Evolutionary conservation across 2,888 invertebrate species (phyloP).

Genomic region (Aphidoletes aphidimyza): DNA sequence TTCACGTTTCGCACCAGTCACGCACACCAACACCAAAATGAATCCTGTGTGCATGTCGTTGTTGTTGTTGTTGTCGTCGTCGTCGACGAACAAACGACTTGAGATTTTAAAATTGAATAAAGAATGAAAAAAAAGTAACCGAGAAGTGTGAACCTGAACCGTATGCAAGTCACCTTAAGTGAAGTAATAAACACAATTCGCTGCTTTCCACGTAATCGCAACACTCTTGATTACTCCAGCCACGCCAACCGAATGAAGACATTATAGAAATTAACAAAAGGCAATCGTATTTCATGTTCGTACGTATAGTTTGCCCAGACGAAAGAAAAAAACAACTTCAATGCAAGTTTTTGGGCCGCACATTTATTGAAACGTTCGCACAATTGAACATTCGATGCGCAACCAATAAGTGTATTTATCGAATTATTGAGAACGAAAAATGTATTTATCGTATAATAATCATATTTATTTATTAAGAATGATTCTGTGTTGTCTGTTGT

Average conservation of each 20-base stretch:
- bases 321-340: neutral
- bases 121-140: too few species aligned
- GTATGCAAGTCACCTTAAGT: slow-evolving; percentile 54
- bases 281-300: slow-evolving; percentile 26
- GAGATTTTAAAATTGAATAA: slow-evolving; percentile 45
- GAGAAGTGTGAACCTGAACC: slow-evolving; percentile 42
- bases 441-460: slow-evolving; percentile 49
- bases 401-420: slow-evolving; percentile 50
- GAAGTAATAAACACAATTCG: slow-evolving; percentile 53
- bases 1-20: slow-evolving; percentile 53
- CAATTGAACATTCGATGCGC: slow-evolving; percentile 26
- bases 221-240: slow-evolving; percentile 40
- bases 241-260: slow-evolving; percentile 34
- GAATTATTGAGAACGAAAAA: slow-evolving; percentile 20
- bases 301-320: neutral
- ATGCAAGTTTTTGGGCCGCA: too few species aligned
- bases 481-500: neutral
- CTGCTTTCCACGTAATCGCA: slow-evolving; percentile 40
- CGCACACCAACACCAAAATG: slow-evolving; percentile 27
- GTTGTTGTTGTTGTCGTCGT: too few species aligned
- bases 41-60: neutral
- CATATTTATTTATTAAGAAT: slow-evolving; percentile 29
- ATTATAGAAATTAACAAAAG: slow-evolving; percentile 29
- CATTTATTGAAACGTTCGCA: too few species aligned
- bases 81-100: neutral